Evolutionary conservation across 2,113 vertebrate species (phyloP).

Genomic region (Anarhynchus alexandrinus): DNA sequence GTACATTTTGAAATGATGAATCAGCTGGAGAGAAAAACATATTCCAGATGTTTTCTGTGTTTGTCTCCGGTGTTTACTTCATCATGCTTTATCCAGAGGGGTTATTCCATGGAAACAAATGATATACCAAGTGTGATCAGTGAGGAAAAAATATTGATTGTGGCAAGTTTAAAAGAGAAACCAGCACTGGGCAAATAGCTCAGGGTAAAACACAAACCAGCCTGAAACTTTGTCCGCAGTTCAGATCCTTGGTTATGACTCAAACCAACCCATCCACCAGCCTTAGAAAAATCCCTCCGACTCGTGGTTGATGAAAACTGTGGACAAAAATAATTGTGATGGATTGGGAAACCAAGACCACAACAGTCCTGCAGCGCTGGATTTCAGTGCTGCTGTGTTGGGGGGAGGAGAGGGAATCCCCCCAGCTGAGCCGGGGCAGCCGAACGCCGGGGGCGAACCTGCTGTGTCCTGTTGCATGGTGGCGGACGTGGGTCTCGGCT

Average conservation of each 20-base stretch:
- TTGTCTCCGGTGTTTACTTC: slow-evolving; percentile 10
- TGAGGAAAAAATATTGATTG: slow-evolving; percentile 7
- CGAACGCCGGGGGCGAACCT: fast-evolving
- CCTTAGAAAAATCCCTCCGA: neutral
- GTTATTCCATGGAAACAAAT: slow-evolving; percentile 18
- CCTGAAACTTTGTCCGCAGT: neutral
- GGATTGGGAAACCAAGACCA: neutral
- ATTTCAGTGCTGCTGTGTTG: neutral
- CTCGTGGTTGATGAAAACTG: neutral
- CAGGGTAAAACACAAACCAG: neutral
- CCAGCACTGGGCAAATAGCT: neutral
- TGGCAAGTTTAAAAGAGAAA: neutral
- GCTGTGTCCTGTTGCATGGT: neutral
- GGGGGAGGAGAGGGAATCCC: neutral
- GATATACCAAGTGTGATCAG: neutral
- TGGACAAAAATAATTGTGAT: neutral
- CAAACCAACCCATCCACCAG: neutral
- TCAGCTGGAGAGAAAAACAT: slow-evolving; percentile 15
- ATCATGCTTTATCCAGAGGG: slow-evolving; percentile 11
- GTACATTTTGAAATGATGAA: slow-evolving; percentile 50
- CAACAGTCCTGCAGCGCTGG: neutral
- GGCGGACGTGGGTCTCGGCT: fast-evolving
- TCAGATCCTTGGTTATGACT: neutral
- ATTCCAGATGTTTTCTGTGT: slow-evolving; percentile 46
- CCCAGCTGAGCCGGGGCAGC: fast-evolving